Base-by-base conservation (phyloP, 2,113 vertebrate species). In the Lagopus leucura region DNA sequence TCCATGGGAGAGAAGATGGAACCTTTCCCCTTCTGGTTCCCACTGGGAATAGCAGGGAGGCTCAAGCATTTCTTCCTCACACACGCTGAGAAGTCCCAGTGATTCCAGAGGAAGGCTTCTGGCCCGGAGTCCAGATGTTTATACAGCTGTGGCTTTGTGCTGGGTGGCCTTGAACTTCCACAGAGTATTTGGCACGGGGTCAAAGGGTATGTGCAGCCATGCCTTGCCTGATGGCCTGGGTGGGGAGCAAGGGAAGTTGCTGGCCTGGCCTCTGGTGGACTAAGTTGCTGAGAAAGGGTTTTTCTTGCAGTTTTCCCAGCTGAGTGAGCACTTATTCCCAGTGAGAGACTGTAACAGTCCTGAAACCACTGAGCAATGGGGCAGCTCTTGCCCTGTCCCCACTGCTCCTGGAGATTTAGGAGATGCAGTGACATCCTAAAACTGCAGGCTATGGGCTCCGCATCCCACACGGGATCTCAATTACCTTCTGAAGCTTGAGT, bases 121-220 rank as follows among this genome's bases (percentile, higher is more conserved):
- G 74, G 74, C 63, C 74, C 19, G 13, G 2, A 2, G 55, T 34
- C 55, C 88, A 63, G 89, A 85, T 96, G 45, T 96, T 95, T 95
- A 27, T 8, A 82, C 95, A 96, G 95, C 87, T 96, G 95, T 48
- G 73, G 4, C 63, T 86, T 65, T 90, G 77, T 30, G 71, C 89
- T 89, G 89, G 78, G 89, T 93, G 95, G 94, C 91, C 94, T 71
- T 60, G 87, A 85, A 50, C 71, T 66, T 52, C 2, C 48, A 58
- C 0, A 0, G 43, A 66, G 10, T 40, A 16, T 74, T 80, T 34
- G 38, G 58, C 3, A 42, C 50, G 12, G 58, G 82, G 32, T 14
- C 4, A 15, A 13, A 52, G 81, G 74, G 70, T 57, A 54, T 1
- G 1, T 24, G 73, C 66, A 82, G 63, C 70, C 70, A 1, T 8